Base-by-base conservation (phyloP, 2,113 vertebrate species). In the Plecotus auritus region DNA sequence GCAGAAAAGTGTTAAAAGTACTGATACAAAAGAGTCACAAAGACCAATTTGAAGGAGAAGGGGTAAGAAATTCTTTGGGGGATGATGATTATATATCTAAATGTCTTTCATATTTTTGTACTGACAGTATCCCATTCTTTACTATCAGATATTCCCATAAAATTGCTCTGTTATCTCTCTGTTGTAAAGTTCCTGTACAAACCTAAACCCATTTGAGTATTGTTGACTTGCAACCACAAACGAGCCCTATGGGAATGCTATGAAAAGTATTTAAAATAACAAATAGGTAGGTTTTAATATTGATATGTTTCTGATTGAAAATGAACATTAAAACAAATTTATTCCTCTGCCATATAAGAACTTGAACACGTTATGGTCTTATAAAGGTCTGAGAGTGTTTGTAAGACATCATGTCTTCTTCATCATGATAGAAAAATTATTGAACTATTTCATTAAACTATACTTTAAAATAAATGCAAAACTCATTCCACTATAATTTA, bases 301-400 rank as follows among this genome's bases (percentile, higher is more conserved):
- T 49, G n/a, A 84, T 12, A 83, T 85, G 35, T 49, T 92, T 90
- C 17, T 80, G 9, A 95, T 85, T 86, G 67, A 91, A 95, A 85
- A 85, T 72, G 72, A 91, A 85, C 42, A 86, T 83, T 73, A 78
- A 85, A 23, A 82, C 40, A 85, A 59, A 94, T 74, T 72, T 61
- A 73, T 17, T 66, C 47, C 14, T 81, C 76, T 91, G 77, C 47
- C 61, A 93, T 82, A 72, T 61, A 84, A 72, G 20, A 82, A 85
- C 13, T 61, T 14, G 4, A 88, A 87, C 45, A 83, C 28, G 45
- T 56, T 51, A 66, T 59, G 14, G 22, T 81, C 20, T 90, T 77
- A 51, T 30, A 76, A 84, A 89, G n/a, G 40, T 67, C 59, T 26
- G 30, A 20, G 12, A 30, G 4, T 66, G 2, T 73, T 37, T 84